Conservation (phyloP, 2,888 invertebrate genomes). For the Dichetophora obliterata region DNA sequence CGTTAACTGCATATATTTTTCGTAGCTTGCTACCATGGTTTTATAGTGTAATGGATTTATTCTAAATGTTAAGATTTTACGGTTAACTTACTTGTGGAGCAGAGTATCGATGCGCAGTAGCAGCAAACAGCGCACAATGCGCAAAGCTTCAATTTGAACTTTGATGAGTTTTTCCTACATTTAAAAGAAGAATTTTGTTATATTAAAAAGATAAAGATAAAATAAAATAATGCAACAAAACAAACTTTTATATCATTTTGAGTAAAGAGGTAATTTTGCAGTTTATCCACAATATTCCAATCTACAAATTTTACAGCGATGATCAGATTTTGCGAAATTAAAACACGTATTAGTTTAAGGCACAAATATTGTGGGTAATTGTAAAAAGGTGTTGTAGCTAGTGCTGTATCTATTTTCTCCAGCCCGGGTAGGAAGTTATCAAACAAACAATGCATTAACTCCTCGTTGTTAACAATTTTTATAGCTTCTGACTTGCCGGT, state of each 20-base stretch:
- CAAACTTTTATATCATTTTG: conserved; percentile 64
- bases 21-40: background rate
- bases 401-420: conserved; percentile 50
- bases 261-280: conserved; percentile 63
- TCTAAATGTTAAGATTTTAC: no score
- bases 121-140: conserved; percentile 63
- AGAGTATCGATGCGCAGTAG: conserved; percentile 59
- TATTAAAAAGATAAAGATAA: background rate
- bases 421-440: conserved; percentile 71
- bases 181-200: conserved; percentile 26
- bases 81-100: conserved; percentile 63
- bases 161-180: conserved; percentile 64
- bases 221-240: no score
- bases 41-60: background rate
- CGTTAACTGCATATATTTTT: background rate
- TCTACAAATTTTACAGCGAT: conserved; percentile 59
- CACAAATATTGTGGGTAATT: conserved; percentile 79
- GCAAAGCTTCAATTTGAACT: conserved; percentile 75
- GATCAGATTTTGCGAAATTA: conserved; percentile 73
- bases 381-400: conserved; percentile 68
- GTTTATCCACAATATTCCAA: conserved; percentile 55
- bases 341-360: conserved; percentile 80
- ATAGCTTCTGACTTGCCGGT: conserved; percentile 80
- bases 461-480: conserved; percentile 75
- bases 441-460: conserved; percentile 76